These are phyloP conservation scores for Pterocles burchelli DNA, from an alignment of 2,113 vertebrate species.

Conservation along the genomic window DNA sequence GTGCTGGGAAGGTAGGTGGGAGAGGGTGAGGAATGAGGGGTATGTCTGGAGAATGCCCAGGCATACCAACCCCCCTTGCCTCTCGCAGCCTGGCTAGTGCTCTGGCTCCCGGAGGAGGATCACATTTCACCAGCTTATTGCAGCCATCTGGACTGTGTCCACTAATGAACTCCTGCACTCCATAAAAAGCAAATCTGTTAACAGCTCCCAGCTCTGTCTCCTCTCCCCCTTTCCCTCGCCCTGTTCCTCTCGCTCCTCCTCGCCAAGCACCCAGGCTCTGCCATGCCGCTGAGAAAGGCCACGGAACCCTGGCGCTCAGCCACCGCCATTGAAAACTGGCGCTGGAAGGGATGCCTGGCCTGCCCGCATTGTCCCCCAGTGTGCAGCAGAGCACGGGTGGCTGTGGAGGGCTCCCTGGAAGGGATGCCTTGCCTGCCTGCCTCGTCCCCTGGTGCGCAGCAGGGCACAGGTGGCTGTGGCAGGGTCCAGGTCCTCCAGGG, in stretches of 20 bases:
- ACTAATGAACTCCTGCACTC: conserved; percentile 76
- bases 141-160: conserved; percentile 76
- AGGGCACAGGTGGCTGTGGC: background rate
- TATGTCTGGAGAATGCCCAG: conserved; percentile 57
- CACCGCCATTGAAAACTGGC: conserved; percentile 13
- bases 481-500: background rate
- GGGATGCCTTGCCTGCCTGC: rapidly evolving
- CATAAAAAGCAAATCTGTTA: conserved; percentile 76
- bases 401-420: background rate
- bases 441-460: background rate
- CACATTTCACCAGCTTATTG: conserved; percentile 71
- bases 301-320: conserved; percentile 36
- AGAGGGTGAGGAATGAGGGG: conserved; percentile 54
- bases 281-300: background rate
- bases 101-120: conserved; percentile 59
- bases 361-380: rapidly evolving
- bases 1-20: background rate
- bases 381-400: background rate
- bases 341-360: background rate
- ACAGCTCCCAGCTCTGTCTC: conserved; percentile 58
- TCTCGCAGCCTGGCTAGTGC: background rate
- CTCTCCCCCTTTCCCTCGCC: conserved; percentile 12
- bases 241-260: conserved; percentile 35
- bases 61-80: conserved; percentile 63
- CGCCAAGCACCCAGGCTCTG: background rate